Evolutionary conservation across 2,888 invertebrate species (phyloP).

Genomic region (Caenorhabditis zanzibari): DNA sequence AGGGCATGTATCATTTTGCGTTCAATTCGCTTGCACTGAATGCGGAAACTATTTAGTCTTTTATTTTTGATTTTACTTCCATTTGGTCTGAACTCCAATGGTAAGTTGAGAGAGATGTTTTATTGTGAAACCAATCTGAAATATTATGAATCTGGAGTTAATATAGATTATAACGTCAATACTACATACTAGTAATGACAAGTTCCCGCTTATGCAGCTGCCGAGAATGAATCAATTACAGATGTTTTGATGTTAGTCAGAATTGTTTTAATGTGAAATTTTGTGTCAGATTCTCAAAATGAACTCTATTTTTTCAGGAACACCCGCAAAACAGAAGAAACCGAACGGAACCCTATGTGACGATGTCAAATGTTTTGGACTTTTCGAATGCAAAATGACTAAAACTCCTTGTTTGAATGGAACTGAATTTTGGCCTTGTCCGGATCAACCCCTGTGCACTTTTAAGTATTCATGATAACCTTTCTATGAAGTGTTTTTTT

Average conservation of each 20-base stretch:
- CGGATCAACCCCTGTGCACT: background rate
- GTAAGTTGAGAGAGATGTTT: background rate
- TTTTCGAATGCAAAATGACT: conserved; percentile 49
- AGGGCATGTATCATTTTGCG: too few relatives aligned
- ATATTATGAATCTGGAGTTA: too few relatives aligned
- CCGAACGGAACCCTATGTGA: background rate
- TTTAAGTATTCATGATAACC: background rate
- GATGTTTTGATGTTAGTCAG: too few relatives aligned
- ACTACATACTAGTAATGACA: too few relatives aligned
- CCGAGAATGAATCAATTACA: too few relatives aligned
- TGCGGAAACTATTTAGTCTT: background rate
- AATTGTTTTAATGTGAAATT: too few relatives aligned
- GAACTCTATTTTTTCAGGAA: background rate
- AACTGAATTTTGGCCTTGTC: too few relatives aligned
- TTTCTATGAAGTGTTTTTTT: background rate
- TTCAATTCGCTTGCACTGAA: background rate
- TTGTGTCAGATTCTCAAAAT: too few relatives aligned
- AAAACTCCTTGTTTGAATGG: background rate
- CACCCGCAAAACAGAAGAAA: background rate
- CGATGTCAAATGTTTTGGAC: conserved; percentile 40
- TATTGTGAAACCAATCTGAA: too few relatives aligned
- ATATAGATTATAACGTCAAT: too few relatives aligned
- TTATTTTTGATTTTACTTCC: background rate
- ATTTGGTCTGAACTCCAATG: background rate
- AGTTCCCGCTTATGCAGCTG: too few relatives aligned